Base-by-base conservation (phyloP, 1,140 invertebrate genomes). In the Drosophila biarmipes region DNA sequence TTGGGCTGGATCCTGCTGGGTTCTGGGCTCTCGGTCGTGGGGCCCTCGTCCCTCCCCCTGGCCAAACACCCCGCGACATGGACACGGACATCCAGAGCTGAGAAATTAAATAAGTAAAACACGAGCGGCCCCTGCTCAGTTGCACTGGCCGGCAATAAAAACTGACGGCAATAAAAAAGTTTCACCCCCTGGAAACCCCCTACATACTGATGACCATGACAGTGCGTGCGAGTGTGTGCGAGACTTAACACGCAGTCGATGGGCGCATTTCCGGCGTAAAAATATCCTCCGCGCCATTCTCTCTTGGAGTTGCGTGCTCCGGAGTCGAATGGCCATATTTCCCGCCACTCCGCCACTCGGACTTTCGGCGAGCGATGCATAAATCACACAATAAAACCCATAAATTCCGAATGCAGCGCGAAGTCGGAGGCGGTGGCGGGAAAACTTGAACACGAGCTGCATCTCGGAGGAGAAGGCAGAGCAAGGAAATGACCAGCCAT, bases 381-480 rank as follows among this genome's bases (percentile, higher is more conserved):
- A 87, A 87, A 87, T 87, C 82, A 87, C 78, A 89, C 76, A 89
- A 87, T 84, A 87, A 87, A 87, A 89, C 84, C 84, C 84, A 87
- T 87, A 87, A 87, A 87, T 87, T 89, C 78, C 57, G 82, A 68
- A 73, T 84, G 84, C 82, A 89, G 71, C 51, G 62, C 68, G 59
- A 69, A 82, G 75, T 72, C 38, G 59, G 35, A 31, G n/a, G 45
- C 52, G 43, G 37, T 19, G 48, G 27, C 17, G 38, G 53, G 45
- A 37, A 46, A 57, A 55, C 59, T 49, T 37, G 29, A 52, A 27
- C 21, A 12, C 38, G 54, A 51, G 31, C 24, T 68, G 64, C 19
- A 37, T 14, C 31, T 54, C 5, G 1, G 15, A 12, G 35, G 19
- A 34, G 27, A 24, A 29, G 8, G 43, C 54, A 11, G 45, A 10